Base-by-base conservation (phyloP, 2,888 invertebrate species). In the Netelia fuscicornis region DNA sequence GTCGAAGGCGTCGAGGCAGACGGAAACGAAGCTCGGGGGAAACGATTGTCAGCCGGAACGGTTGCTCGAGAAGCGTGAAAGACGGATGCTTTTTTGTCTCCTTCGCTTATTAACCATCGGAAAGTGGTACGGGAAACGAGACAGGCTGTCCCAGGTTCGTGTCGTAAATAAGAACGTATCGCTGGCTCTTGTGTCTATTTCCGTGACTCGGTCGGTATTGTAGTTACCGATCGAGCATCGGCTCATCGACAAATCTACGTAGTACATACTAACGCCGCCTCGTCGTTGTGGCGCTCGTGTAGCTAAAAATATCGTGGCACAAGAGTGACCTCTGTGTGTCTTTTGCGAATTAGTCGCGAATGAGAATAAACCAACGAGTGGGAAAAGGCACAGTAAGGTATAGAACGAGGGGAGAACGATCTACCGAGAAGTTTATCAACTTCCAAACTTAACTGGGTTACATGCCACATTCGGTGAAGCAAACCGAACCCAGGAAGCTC, bases 381-480 rank as follows among this genome's bases (percentile, higher is more conserved):
- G 30, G 68, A 17, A 67, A 79, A 68, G 42, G 62, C 37, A 52
- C 52, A 25, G 58, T 10, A 72, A 60, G 25, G 76, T 60, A 76
- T 17, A 13, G 72, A 70, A 6, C 5, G 6, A 30, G 37, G 37
- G 37, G 71, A 44, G 58, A 37, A 75, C 20, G 13, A 62, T 42
- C 80, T 58, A 79, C 77, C 71, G 62, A 77, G 82, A 68, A 87
- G 81, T 88, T 89, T 86, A 87, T 89, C 85, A 85, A 86, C 86
- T 86, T 84, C 72, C 85, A 68, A 84, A 71, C 81, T 86, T 86
- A 89, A 88, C 87, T 86, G 84, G 86, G 86, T 87, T 86, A 88
- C 64, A 64, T 65, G 76, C 80, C 70, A 65, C 77, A 54, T 70
- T 30, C 56, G 42, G 13, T 13, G 23, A n/a, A 76, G 54, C 8